phyloP scores from a whole-genome alignment of 1,140 invertebrate species.

The Dufourea novaeangliae region DNA sequence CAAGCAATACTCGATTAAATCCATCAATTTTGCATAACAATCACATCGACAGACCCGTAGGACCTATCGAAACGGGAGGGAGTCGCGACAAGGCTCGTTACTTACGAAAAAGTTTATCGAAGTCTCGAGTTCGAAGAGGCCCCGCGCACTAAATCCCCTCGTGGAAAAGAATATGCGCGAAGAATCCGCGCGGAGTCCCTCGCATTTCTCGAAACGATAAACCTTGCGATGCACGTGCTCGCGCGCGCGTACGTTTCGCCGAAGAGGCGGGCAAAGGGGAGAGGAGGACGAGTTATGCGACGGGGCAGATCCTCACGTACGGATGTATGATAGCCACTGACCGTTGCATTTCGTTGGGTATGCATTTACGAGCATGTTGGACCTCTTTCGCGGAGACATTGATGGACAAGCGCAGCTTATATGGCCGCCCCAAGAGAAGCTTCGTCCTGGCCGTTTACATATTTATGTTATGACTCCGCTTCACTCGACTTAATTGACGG shows the following conservation, averaged over 20 bases:
- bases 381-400: conserved; percentile 77
- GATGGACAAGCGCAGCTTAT: conserved; percentile 81
- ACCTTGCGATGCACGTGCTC: conserved; percentile 34
- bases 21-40: neutral
- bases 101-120: conserved; percentile 19
- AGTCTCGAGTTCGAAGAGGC: too few relatives aligned
- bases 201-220: conserved; percentile 33
- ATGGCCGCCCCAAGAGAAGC: conserved; percentile 69
- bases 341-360: conserved; percentile 73
- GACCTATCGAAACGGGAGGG: neutral
- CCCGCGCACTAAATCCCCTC: conserved; percentile 20
- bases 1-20: neutral
- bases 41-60: too few relatives aligned
- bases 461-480: conserved; percentile 81
- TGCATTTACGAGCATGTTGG: conserved; percentile 77
- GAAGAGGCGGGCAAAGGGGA: neutral
- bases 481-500: conserved; percentile 80
- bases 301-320: conserved; percentile 55
- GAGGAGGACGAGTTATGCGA: conserved; percentile 63
- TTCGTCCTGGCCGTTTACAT: conserved; percentile 77
- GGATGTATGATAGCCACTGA: conserved; percentile 67
- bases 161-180: conserved; percentile 25
- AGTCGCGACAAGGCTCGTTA: conserved; percentile 7
- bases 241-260: conserved; percentile 13
- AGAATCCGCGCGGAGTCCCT: neutral